Conservation (phyloP, 2,888 invertebrate species). For the Subacronicta megacephala region DNA sequence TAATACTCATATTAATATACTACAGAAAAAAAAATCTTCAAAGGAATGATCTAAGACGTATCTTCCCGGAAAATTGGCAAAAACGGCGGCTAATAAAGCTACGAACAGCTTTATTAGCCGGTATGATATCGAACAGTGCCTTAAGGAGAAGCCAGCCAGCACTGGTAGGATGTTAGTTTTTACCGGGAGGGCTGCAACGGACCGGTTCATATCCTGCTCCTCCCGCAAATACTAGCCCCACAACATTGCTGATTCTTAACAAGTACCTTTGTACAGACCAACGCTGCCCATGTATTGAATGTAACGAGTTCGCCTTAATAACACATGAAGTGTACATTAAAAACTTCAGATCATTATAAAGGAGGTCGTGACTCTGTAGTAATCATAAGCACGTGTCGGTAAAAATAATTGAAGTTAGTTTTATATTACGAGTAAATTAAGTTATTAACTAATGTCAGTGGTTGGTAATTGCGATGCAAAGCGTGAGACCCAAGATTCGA, state of each 20-base stretch:
- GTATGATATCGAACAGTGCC: constrained; percentile 36
- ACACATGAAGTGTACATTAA: constrained; percentile 42
- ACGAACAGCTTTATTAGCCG: constrained; percentile 18
- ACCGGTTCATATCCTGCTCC: constrained; percentile 82
- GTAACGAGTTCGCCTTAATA: constrained; percentile 49
- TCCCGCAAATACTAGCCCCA: constrained; percentile 71
- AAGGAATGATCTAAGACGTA: background rate
- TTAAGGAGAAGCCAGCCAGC: constrained; percentile 52
- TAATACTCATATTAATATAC: background rate
- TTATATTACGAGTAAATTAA: background rate
- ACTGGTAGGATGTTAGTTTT: constrained; percentile 71
- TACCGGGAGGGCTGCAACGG: constrained; percentile 65
- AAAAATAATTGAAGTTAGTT: background rate
- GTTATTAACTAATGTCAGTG: too few relatives aligned
- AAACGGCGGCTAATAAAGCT: too few relatives aligned
- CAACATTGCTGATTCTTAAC: constrained; percentile 69
- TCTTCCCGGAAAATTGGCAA: constrained; percentile 19
- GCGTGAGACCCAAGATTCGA: too few relatives aligned
- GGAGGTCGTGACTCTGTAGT: constrained; percentile 11
- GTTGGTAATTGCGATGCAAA: too few relatives aligned
- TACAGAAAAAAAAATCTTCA: background rate
- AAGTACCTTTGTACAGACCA: constrained; percentile 65
- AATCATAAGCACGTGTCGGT: background rate
- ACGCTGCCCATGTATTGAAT: constrained; percentile 41
- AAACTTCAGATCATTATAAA: constrained; percentile 24